Conservation (phyloP, 2,888 invertebrate genomes). For the Acrobasis repandana region DNA sequence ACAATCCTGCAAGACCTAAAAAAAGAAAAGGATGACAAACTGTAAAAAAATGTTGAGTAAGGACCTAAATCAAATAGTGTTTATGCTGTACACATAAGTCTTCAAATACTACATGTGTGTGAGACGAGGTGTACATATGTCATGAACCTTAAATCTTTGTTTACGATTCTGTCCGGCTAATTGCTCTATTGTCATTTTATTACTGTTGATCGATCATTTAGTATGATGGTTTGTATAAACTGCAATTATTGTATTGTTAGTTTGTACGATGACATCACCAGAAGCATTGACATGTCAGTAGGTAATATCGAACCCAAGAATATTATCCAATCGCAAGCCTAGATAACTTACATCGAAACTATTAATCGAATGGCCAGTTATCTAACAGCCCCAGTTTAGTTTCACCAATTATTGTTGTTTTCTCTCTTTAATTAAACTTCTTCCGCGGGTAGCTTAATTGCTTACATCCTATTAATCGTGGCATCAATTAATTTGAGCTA, state of each 20-base stretch:
- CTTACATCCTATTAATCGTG: conserved; percentile 62
- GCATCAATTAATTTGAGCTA: conserved; percentile 38
- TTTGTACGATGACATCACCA: conserved; percentile 36
- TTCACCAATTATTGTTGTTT: conserved; percentile 59
- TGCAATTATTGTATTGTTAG: conserved; percentile 42
- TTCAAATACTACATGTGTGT: not conserved
- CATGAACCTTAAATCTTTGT: conserved; percentile 60
- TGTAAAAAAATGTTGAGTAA: no score
- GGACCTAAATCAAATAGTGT: no score
- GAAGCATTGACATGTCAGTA: conserved; percentile 32
- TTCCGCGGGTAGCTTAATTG: conserved; percentile 65
- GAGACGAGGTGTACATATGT: conserved; percentile 19
- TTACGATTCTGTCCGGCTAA: conserved; percentile 61
- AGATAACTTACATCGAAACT: conserved; percentile 36
- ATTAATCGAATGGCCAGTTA: conserved; percentile 48
- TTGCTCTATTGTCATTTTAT: conserved; percentile 67
- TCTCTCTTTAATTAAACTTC: conserved; percentile 60
- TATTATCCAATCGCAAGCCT: conserved; percentile 20
- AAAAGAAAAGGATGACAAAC: no score
- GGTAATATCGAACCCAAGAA: conserved; percentile 5
- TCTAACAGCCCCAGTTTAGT: conserved; percentile 54
- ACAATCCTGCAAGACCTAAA: no score
- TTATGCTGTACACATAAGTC: not conserved
- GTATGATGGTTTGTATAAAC: conserved; percentile 41
- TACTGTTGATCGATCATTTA: conserved; percentile 52